Base-by-base conservation (phyloP, 35 echinoderm and acorn worm genomes). In the Apostichopus japonicus region DNA sequence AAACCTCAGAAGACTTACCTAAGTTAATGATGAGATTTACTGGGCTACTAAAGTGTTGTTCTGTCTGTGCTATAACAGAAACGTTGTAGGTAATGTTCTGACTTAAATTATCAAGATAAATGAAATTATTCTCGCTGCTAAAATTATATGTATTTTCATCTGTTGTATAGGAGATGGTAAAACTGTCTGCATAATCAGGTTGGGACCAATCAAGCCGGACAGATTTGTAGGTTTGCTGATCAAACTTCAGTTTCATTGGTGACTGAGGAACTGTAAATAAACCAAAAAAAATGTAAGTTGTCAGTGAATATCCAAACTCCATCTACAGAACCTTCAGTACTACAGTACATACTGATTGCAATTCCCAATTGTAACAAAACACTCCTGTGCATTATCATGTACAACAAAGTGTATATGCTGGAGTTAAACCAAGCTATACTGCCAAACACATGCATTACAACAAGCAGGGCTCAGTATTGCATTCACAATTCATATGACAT, bases 1-100 rank as follows among this genome's bases (percentile, higher is more conserved):
- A 4, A 8, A 61, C 8, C 57, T 61, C 13, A 61, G 57, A 61
- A 61, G 57, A 61, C 55, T 84, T 84, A 84, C 81, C 55, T 23
- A 84, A 24, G 8, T 24, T 5, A 57, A 84, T 23, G n/a, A 84
- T 84, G 17, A 84, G 8, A 21, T 19, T 57, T 1, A 9, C 54
- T 57, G 81, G 81, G 5, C 7, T 51, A 84, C 81, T 84, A 23
- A 0, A 22, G 8, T 22, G 19, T n/a, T 57, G 56, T 17, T 23
- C 17, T 5, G 81, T 84, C 81, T 84, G 54, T 17, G 81, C 81
- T 10, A 7, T 84, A 58, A 84, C 81, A 23, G 81, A 84, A 24
- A 84, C 55, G 4, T 58, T 84, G 81, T 84, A 84, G 5, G 21
- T 58, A 84, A 58, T 21, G 21, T 59, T 24, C 9, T 56, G 81